Evolutionary conservation across 2,113 vertebrate species (phyloP).

Genomic region (Crotophaga sulcirostris): DNA sequence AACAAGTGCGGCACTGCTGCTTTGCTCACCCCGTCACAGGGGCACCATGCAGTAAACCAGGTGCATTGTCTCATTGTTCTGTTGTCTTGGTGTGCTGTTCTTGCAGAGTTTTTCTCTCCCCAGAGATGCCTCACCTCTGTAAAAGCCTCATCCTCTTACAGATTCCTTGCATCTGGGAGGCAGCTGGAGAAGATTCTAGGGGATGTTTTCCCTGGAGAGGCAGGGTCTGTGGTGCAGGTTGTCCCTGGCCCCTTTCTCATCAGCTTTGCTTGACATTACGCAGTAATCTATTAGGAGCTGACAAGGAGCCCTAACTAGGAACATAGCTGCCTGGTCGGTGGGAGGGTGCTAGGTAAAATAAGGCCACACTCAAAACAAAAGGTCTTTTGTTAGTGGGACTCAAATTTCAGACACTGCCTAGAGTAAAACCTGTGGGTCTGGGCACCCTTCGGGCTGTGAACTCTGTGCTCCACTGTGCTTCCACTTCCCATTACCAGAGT

Average conservation of each 20-base stretch:
- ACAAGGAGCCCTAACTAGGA: neutral
- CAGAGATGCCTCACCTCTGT: rapidly evolving
- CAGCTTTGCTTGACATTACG: neutral
- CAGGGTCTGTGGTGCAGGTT: neutral
- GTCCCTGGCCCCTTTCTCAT: neutral
- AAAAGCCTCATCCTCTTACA: neutral
- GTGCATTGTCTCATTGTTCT: neutral
- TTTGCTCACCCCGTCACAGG: rapidly evolving
- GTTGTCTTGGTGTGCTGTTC: neutral
- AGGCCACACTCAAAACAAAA: neutral
- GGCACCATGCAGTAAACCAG: rapidly evolving
- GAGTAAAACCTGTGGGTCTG: neutral
- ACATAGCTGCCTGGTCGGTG: rapidly evolving
- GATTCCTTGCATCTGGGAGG: neutral
- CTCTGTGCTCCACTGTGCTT: neutral
- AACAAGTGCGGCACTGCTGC: neutral
- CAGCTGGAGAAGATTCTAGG: neutral
- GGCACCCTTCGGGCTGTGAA: neutral
- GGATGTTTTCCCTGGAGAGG: neutral
- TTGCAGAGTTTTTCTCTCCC: rapidly evolving
- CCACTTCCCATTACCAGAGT: neutral
- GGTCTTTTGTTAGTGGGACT: neutral
- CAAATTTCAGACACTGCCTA: neutral
- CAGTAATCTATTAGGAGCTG: neutral
- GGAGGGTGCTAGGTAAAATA: neutral